Evolutionary conservation across 2,888 invertebrate species (phyloP).

Genomic region (Cephus runcator): DNA sequence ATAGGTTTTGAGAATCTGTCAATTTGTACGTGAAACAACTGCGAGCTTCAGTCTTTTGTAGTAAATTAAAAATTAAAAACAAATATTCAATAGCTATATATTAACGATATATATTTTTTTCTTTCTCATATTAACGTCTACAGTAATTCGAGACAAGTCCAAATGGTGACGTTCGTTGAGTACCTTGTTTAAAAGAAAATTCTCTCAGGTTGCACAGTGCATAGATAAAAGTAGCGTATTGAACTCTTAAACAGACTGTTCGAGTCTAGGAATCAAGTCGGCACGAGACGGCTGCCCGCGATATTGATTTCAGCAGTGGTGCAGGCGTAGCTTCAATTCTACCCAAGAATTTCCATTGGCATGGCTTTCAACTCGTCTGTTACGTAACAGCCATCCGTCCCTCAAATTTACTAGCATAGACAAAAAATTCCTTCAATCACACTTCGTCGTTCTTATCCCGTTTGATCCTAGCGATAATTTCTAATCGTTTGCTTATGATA

Average conservation of each 20-base stretch:
- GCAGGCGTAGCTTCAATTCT: slow-evolving; percentile 26
- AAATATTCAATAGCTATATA: too few relatives aligned
- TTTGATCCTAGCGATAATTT: neutral
- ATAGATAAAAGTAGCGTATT: neutral
- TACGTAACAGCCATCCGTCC: slow-evolving; percentile 25
- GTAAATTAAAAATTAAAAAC: neutral
- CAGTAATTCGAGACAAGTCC: neutral
- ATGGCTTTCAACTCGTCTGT: slow-evolving; percentile 14
- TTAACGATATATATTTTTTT: neutral
- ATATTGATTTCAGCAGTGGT: slow-evolving; percentile 40
- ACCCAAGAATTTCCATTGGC: slow-evolving; percentile 34
- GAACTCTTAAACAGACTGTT: neutral
- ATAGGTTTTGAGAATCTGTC: neutral
- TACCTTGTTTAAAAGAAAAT: neutral
- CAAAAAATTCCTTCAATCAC: neutral
- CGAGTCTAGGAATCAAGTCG: slow-evolving; percentile 7
- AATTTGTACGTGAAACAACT: neutral
- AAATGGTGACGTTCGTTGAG: neutral
- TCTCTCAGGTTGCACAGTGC: neutral
- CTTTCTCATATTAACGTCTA: neutral
- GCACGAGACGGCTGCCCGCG: slow-evolving; percentile 23
- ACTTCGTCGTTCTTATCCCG: neutral
- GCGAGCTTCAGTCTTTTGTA: neutral
- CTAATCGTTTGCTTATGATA: neutral
- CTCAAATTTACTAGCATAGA: neutral